Conservation (phyloP, 2,888 invertebrate genomes). For the Schizaphis graminum region DNA sequence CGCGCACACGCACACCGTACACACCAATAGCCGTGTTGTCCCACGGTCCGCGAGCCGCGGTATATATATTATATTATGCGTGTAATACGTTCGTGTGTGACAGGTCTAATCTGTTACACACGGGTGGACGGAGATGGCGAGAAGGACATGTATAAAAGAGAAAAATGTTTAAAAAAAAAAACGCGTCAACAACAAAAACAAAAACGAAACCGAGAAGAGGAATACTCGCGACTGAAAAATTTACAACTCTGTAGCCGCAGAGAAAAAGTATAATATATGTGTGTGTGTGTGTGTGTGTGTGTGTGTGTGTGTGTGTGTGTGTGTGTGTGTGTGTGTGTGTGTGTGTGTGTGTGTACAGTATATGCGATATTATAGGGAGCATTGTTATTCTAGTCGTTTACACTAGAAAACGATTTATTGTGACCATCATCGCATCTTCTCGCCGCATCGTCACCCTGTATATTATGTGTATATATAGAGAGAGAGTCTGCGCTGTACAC, state of each 20-base stretch:
- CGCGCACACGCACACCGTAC: neutral
- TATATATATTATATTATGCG: neutral
- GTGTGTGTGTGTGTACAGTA: neutral
- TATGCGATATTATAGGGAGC: neutral
- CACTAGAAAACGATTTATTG: conserved; percentile 58
- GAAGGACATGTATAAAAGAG: neutral
- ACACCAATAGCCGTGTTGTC: conserved; percentile 31
- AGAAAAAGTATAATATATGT: neutral
- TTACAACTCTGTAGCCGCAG: conserved; percentile 1
- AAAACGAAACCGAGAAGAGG: neutral
- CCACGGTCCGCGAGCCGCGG: conserved; percentile 30
- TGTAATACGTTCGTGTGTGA: neutral
- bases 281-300: neutral
- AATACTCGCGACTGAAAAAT: conserved; percentile 16
- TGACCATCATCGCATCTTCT: conserved; percentile 1
- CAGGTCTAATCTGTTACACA: conserved; percentile 53
- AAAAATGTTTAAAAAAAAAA: conserved; percentile 7
- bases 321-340: neutral
- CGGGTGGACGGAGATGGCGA: conserved; percentile 43
- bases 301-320: neutral
- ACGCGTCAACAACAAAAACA: neutral
- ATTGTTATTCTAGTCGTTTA: conserved; percentile 55
- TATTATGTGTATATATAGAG: neutral
- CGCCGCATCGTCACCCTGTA: neutral
- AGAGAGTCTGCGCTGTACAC: neutral